phyloP scores from a whole-genome alignment of 2,113 vertebrate species.

The Gadus chalcogrammus region DNA sequence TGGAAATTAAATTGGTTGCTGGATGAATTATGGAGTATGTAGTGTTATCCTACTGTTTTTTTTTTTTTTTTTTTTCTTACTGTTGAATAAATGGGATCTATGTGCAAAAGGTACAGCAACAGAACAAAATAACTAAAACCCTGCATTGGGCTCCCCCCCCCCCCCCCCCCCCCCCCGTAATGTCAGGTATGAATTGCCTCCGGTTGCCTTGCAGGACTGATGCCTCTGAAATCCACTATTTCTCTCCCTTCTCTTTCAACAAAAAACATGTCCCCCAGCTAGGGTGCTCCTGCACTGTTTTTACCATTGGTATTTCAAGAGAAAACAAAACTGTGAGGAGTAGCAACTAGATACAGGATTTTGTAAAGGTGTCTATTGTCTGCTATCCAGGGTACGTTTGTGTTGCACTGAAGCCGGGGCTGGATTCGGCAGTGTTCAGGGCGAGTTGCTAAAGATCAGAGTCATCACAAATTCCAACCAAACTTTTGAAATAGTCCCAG shows the following conservation, averaged over 20 bases:
- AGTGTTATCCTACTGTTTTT: conserved; percentile 62
- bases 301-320: conserved; percentile 72
- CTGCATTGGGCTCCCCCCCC: conserved; percentile 43
- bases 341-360: conserved; percentile 60
- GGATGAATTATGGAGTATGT: conserved; percentile 70
- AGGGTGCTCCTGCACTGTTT: conserved; percentile 65
- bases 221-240: conserved; percentile 71
- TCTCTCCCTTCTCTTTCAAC: conserved; percentile 73
- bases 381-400: conserved; percentile 8
- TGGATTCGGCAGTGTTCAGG: conserved; percentile 27
- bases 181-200: conserved; percentile 70
- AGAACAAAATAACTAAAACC: conserved; percentile 13
- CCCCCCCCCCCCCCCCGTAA: conserved; percentile 28
- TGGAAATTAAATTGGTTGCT: conserved; percentile 68
- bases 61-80: conserved; percentile 45
- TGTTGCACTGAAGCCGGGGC: neutral
- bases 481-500: conserved; percentile 5
- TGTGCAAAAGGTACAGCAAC: conserved; percentile 57
- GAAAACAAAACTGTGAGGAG: conserved; percentile 73
- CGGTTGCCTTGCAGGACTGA: conserved; percentile 77
- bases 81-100: conserved; percentile 55
- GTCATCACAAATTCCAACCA: conserved; percentile 27
- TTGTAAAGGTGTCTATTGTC: conserved; percentile 64
- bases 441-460: conserved; percentile 15
- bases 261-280: conserved; percentile 73